A percentile compares a stretch with the other conserved stretches of the same genome.
phyloP scores from a whole-genome alignment of 2,113 vertebrate genomes.

The Tenebrosternarchus preto region DNA sequence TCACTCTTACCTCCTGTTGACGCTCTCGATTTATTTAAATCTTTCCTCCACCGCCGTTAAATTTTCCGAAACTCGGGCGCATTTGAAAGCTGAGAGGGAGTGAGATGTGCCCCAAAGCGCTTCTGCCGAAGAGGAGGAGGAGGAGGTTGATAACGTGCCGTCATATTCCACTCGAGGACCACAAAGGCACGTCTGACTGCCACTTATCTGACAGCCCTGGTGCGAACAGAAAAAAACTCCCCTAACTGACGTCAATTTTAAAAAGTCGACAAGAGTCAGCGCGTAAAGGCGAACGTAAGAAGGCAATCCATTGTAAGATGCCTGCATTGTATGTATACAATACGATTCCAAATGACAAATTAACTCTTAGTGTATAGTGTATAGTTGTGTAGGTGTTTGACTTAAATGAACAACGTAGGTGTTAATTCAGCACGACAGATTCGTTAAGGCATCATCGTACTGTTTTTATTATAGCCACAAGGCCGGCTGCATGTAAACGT shows the following conservation, averaged over 20 bases:
- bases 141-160: not conserved
- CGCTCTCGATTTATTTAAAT: constrained; percentile 63
- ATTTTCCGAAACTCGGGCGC: constrained; percentile 62
- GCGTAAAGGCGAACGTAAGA: not conserved
- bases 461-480: too few species aligned
- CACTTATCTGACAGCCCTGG: too few species aligned
- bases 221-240: not conserved
- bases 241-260: constrained; percentile 8
- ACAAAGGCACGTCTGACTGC: not conserved
- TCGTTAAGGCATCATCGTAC: too few species aligned
- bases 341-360: too few species aligned
- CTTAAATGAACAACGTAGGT: too few species aligned
- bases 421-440: too few species aligned
- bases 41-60: constrained; percentile 57
- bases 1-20: constrained; percentile 64
- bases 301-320: not conserved
- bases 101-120: too few species aligned
- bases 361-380: too few species aligned
- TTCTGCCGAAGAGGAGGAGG: constrained; percentile 17
- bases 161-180: constrained; percentile 23
- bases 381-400: too few species aligned
- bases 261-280: not conserved
- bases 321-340: too few species aligned
- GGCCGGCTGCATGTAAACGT: not conserved
- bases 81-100: constrained; percentile 39